phyloP scores from a whole-genome alignment of 2,888 invertebrate species.

The Coremacera marginata region DNA sequence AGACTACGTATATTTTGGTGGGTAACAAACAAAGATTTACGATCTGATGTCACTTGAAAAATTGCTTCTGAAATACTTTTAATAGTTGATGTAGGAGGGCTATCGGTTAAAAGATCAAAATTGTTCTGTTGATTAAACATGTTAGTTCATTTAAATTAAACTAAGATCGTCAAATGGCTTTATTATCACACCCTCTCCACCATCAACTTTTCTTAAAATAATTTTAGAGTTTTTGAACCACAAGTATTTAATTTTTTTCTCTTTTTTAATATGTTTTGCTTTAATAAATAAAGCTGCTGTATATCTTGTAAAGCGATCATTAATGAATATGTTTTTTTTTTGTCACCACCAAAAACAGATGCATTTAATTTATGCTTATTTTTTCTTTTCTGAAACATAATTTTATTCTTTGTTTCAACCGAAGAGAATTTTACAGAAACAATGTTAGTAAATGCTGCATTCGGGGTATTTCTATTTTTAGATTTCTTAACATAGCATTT shows the following conservation, averaged over 20 bases:
- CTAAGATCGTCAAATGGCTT: neutral
- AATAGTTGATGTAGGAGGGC: neutral
- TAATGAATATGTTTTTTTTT: too few species aligned
- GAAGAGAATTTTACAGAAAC: too few species aligned
- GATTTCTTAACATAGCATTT: too few species aligned
- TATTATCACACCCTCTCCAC: neutral
- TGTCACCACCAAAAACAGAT: too few species aligned
- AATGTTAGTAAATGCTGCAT: too few species aligned
- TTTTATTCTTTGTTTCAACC: too few species aligned
- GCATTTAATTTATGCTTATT: too few species aligned
- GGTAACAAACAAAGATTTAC: neutral
- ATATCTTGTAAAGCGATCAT: too few species aligned
- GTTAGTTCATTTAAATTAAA: neutral
- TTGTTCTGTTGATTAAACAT: neutral
- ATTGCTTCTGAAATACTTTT: neutral
- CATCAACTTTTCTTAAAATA: neutral
- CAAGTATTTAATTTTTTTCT: slow-evolving; percentile 15
- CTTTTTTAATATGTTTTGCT: neutral
- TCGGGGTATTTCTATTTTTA: too few species aligned
- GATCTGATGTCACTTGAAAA: neutral
- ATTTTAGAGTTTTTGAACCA: neutral
- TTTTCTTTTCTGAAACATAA: too few species aligned
- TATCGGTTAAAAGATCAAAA: neutral
- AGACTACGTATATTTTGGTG: neutral
- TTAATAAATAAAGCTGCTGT: too few species aligned